Base-by-base conservation (phyloP, 2,888 invertebrate genomes). In the Lomographa bimaculata region DNA sequence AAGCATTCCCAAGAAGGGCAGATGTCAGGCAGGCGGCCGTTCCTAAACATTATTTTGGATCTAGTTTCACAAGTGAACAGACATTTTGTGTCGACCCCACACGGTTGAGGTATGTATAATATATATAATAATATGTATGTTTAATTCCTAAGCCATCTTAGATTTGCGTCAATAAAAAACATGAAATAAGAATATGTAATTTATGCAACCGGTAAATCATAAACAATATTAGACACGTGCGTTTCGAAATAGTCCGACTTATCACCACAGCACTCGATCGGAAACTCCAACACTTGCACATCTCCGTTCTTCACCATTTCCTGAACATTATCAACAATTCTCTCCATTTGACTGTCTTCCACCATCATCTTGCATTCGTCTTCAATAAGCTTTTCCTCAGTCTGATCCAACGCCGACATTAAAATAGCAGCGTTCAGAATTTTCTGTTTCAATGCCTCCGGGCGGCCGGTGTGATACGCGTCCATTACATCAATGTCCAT, bases 291-390 rank as follows among this genome's bases (percentile, higher is more conserved):
- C 2, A 2, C 11, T 5, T 23, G 16, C 1, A 44, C 10, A n/a
- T 40, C 46, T 6, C 44, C 43, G 3, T 33, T 27, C 25, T 46
- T 46, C 8, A 33, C 27, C 46, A 46, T 46, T 16, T 39, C 18
- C 3, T 37, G 9, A 1, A 50, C 8, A 11, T 54, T 50, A 1
- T 48, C 50, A 0, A 50, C 2, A 0, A 38, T 29, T 2, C 14
- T 32, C n/a, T 42, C 48, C 44, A 54, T 42, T 7, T 17, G 12
- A 0, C 14, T n/a, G 25, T 54, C 54, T 21, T 46, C 44, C 8
- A 10, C 17, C 11, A 37, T 20, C 18, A 42, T 45, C 16, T 38
- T 32, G 2, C 20, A 34, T 18, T 53, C 53, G 3, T 37, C 21
- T 14, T 30, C 12, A 1, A 46, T 20, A 2, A 53, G 12, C 3